Percentiles rank a stretch among this genome's conserved stretches.
These are phyloP conservation scores for Lordiphosa stackelbergi DNA, from an alignment of 1,140 invertebrate species.

Conservation along the genomic window DNA sequence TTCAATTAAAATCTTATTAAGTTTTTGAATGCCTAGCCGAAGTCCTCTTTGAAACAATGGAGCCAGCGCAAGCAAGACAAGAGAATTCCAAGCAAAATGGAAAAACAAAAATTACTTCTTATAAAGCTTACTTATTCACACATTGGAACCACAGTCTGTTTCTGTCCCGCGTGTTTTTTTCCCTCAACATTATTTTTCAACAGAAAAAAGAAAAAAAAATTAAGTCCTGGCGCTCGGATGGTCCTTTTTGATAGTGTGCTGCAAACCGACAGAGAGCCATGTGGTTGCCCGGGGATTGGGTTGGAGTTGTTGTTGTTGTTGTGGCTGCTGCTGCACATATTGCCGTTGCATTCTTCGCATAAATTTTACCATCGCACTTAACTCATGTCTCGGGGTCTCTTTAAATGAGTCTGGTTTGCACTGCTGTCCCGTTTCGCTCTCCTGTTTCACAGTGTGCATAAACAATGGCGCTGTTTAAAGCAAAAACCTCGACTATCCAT, in stretches of 20 bases:
- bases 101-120: conserved; percentile 33
- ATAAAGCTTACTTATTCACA: conserved; percentile 67
- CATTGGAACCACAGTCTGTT: conserved; percentile 39
- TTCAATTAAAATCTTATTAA: conserved; percentile 76
- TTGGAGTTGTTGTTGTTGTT: conserved; percentile 27
- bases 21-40: conserved; percentile 44
- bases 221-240: conserved; percentile 33
- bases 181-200: conserved; percentile 14
- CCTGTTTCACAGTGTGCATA: conserved; percentile 19
- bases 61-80: conserved; percentile 14
- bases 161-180: conserved; percentile 13
- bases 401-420: conserved; percentile 63
- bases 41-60: conserved; percentile 28
- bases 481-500: conserved; percentile 32
- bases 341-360: conserved; percentile 72
- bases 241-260: conserved; percentile 42
- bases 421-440: neutral
- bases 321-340: conserved; percentile 59
- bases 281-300: conserved; percentile 22
- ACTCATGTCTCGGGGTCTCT: conserved; percentile 61
- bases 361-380: conserved; percentile 72
- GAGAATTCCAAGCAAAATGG: conserved; percentile 1
- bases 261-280: conserved; percentile 28
- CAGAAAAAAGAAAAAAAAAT: conserved; percentile 42
- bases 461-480: conserved; percentile 60